A percentile compares a stretch with the other conserved stretches of the same genome.
phyloP scores from a whole-genome alignment of 2,888 invertebrate species.

The Tenthredo distinguenda region DNA sequence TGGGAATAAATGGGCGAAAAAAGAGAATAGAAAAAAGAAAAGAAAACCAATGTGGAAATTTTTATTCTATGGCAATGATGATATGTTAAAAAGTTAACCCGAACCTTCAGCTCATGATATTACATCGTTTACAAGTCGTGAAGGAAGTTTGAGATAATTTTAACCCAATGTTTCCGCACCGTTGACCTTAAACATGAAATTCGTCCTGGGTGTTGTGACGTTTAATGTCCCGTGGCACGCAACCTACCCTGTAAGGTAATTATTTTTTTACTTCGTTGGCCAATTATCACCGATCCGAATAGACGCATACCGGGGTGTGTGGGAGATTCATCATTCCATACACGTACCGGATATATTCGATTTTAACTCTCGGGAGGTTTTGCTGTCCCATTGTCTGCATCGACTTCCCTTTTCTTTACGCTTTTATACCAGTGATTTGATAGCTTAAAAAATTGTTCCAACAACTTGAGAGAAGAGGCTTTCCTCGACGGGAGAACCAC shows the following conservation, averaged over 20 bases:
- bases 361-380: slow-evolving; percentile 13
- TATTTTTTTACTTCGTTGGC: slow-evolving; percentile 68
- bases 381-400: background rate
- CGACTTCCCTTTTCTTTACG: background rate
- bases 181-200: slow-evolving; percentile 50
- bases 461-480: background rate
- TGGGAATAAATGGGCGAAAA: background rate
- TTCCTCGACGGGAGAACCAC: background rate
- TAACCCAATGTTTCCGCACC: slow-evolving; percentile 46
- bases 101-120: slow-evolving; percentile 12
- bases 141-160: slow-evolving; percentile 47
- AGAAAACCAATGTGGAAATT: background rate
- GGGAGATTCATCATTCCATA: background rate
- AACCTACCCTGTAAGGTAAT: slow-evolving; percentile 62
- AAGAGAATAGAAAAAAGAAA: background rate
- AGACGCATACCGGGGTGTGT: slow-evolving; percentile 42
- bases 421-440: background rate
- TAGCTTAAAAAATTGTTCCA: background rate
- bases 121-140: slow-evolving; percentile 39
- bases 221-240: slow-evolving; percentile 36
- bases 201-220: slow-evolving; percentile 44
- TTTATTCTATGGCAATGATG: background rate
- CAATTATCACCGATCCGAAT: slow-evolving; percentile 64
- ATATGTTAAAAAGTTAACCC: slow-evolving; percentile 27
- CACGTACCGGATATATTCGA: background rate